Conservation (phyloP, 2,113 vertebrate species). For the Ellobius talpinus region DNA sequence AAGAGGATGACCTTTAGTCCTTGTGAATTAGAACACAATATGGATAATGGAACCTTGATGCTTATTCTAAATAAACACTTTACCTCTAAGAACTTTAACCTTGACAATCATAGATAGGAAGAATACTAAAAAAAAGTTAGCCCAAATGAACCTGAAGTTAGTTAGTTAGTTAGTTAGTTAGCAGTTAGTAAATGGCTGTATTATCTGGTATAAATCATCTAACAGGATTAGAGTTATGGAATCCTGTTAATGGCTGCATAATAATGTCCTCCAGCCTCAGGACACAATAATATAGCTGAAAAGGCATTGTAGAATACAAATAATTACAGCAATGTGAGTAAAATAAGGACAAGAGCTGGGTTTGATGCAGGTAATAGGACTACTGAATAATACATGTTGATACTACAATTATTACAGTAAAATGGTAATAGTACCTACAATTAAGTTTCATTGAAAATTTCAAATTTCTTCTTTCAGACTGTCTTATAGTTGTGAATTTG, state of each 20-base stretch:
- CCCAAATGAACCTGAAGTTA: background rate
- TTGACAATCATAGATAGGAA: background rate
- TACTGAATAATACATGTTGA: background rate
- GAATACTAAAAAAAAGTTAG: background rate
- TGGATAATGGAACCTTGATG: background rate
- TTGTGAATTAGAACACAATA: background rate
- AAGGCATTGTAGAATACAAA: background rate
- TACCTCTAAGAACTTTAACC: background rate
- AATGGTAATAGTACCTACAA: background rate
- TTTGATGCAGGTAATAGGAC: background rate
- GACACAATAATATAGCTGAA: background rate
- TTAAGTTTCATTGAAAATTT: slow-evolving; percentile 34
- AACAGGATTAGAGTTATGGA: background rate
- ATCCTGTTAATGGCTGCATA: background rate
- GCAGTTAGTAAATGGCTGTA: background rate
- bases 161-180: background rate
- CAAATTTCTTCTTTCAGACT: background rate
- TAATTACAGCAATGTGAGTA: background rate
- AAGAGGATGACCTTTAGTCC: too few relatives aligned
- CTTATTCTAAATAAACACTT: background rate
- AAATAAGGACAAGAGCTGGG: background rate
- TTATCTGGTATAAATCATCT: background rate
- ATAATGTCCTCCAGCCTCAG: background rate
- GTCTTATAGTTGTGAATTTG: background rate
- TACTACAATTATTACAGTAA: background rate